Evolutionary conservation across 2,113 vertebrate genomes (phyloP).

Genomic region (Bambusicola thoracicus): DNA sequence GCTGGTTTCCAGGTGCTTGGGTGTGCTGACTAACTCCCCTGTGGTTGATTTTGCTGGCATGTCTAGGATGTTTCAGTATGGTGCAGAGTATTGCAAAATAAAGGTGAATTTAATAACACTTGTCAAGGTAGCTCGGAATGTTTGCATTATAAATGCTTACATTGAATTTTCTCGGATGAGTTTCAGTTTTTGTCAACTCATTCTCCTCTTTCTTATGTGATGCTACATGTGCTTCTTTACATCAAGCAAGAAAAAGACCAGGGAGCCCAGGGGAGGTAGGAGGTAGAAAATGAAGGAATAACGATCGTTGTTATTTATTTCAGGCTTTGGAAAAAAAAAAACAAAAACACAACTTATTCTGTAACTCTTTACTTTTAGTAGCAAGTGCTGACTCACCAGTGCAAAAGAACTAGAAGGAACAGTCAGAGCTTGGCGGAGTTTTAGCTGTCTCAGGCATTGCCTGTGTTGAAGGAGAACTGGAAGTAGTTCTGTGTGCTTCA

Average conservation of each 20-base stretch:
- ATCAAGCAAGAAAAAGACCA: background rate
- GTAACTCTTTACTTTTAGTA: background rate
- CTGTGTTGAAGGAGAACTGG: background rate
- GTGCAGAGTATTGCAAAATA: background rate
- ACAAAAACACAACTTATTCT: background rate
- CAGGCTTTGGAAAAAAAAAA: background rate
- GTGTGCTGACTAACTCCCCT: background rate
- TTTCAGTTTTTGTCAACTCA: background rate
- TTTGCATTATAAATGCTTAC: background rate
- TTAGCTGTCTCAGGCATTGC: background rate
- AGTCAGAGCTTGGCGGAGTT: background rate
- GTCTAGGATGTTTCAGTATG: background rate
- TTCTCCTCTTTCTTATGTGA: background rate
- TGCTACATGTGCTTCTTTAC: background rate
- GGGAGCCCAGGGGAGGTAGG: background rate
- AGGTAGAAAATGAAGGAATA: background rate
- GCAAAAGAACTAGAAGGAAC: background rate
- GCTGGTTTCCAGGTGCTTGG: background rate
- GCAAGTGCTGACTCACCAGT: background rate
- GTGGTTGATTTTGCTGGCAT: background rate
- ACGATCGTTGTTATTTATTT: background rate
- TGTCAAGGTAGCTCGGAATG: background rate
- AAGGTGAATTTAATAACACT: background rate
- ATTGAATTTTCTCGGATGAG: background rate
- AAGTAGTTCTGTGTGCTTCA: background rate